These are phyloP conservation scores for Apis dorsata DNA, from an alignment of 1,140 invertebrate species.

Conservation along the genomic window DNA sequence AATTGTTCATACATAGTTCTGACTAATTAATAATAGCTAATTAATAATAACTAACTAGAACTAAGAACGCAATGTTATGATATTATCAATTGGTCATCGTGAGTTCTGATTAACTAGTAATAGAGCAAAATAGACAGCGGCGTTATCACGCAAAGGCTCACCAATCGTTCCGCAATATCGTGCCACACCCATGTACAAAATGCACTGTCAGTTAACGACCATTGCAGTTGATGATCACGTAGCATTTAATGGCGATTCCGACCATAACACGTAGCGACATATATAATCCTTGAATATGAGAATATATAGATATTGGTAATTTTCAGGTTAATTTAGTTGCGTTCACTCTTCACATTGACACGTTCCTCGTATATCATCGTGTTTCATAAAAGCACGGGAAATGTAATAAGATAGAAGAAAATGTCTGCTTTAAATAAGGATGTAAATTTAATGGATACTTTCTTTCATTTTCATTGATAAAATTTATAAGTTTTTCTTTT, in stretches of 20 bases:
- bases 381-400: background rate
- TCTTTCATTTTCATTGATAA: too few relatives aligned
- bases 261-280: background rate
- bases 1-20: too few relatives aligned
- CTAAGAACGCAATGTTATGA: too few relatives aligned
- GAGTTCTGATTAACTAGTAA: background rate
- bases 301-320: background rate
- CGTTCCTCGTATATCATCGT: background rate
- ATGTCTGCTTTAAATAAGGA: background rate
- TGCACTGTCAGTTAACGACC: constrained; percentile 6
- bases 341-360: background rate
- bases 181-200: constrained; percentile 7
- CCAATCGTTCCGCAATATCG: background rate
- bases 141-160: background rate
- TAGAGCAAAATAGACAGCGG: background rate
- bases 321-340: background rate
- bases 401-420: background rate
- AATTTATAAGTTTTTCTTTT: too few relatives aligned
- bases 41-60: too few relatives aligned
- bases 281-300: background rate
- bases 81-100: background rate
- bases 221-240: constrained; percentile 1
- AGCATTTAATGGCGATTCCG: background rate
- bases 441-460: too few relatives aligned
- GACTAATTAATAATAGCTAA: too few relatives aligned